Evolutionary conservation across 92 coral and sea anemone species (phyloP), one percentile per base, ranked within the genome.

Genomic region (Hydrozoanthus gracilis): DNA sequence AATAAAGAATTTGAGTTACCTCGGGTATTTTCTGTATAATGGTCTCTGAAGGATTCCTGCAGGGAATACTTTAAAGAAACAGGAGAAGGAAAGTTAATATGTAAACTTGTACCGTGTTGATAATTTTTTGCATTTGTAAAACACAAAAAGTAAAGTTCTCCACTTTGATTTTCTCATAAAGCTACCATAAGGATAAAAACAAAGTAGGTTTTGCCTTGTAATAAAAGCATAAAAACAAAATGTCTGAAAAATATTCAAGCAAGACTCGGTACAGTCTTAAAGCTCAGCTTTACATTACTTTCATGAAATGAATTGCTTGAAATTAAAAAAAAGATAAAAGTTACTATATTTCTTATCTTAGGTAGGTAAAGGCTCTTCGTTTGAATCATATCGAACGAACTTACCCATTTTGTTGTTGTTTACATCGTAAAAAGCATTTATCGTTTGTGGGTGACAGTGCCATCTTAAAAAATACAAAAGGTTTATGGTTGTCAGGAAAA

Each of bases 341-440:
- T 14, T 11, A 62, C 3, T 62, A 62, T 14, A 7, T 12, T 14
- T 14, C 67, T 4, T 4, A 6, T 1, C 9, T 66, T 16, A 3
- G 27, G 39, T 0, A 5, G 39, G 39, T 27, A 27, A 2, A 27
- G 0, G 2, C 39, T 27, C 39, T 27, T 27, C 39, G 39, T 27
- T 27, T 27, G 39, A 27, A 27, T 27, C 39, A 27, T 27, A 27
- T 27, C 39, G 39, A 27, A 27, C 39, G 39, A 18, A 64, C 84
- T 79, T 61, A 79, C 84, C 84, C 84, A 79, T 79, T 18, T 79
- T 79, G 18, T 79, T 79, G 72, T 79, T 79, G 71, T 79, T 79
- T 47, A 62, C 72, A 62, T 79, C 84, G 49, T 79, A 79, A 18
- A 79, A 79, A 12, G 84, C 84, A 51, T 79, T 79, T 69, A 79